phyloP scores from a whole-genome alignment of 37 sponge, comb jelly and placozoan genomes.

The Hexactinellida sp. region DNA sequence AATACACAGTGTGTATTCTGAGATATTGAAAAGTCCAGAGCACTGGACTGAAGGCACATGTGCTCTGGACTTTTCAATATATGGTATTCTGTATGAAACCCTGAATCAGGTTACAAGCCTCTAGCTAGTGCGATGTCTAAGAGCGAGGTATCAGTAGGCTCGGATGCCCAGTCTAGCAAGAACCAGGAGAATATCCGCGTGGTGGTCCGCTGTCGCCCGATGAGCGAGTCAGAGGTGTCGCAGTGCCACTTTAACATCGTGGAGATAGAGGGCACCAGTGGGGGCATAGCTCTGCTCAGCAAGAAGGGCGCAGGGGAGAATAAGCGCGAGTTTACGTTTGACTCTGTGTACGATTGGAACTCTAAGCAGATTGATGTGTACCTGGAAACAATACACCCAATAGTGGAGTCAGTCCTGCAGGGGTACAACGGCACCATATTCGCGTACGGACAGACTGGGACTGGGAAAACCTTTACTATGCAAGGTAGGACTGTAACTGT shows the following conservation, averaged over 20 bases:
- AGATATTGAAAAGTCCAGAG: too few relatives aligned
- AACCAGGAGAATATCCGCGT: conserved; percentile 79
- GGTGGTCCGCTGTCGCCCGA: conserved; percentile 88
- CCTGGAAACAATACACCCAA: conserved; percentile 63
- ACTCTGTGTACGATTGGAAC: conserved; percentile 85
- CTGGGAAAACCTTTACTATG: conserved; percentile 96
- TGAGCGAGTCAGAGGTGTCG: conserved; percentile 50
- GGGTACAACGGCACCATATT: conserved; percentile 93
- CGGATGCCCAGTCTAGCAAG: too few relatives aligned
- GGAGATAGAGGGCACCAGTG: conserved; percentile 56
- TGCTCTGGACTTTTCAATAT: too few relatives aligned
- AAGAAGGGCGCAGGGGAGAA: conserved; percentile 19
- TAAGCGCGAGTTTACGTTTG: conserved; percentile 80
- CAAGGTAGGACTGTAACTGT: conserved; percentile 40
- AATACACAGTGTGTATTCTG: too few relatives aligned
- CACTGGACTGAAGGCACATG: too few relatives aligned
- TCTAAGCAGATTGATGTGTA: conserved; percentile 77
- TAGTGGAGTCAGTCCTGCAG: conserved; percentile 74
- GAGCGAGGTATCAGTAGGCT: too few relatives aligned
- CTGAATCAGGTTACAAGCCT: too few relatives aligned
- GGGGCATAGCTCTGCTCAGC: conserved; percentile 36
- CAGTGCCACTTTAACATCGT: conserved; percentile 54
- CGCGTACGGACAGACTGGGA: conserved; percentile 98
- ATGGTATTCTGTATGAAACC: too few relatives aligned
- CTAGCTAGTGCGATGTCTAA: too few relatives aligned